phyloP scores from a whole-genome alignment of 2,113 vertebrate genomes.

The Oncorhynchus kisutch region DNA sequence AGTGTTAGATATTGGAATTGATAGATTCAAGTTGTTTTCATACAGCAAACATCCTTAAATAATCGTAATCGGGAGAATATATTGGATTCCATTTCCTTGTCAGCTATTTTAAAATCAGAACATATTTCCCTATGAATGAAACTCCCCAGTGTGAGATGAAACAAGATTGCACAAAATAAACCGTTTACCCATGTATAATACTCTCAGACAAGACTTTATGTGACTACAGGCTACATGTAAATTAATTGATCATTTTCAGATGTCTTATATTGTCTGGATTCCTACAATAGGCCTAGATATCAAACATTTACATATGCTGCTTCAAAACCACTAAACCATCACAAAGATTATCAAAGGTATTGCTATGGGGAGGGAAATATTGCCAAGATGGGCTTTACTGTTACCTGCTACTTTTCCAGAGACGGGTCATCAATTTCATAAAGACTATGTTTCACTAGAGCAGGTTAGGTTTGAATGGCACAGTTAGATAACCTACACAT shows the following conservation, averaged over 20 bases:
- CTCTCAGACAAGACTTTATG: neutral
- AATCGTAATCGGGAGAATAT: neutral
- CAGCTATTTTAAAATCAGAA: neutral
- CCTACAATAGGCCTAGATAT: too few species aligned
- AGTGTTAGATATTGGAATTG: neutral
- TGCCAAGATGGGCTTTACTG: too few species aligned
- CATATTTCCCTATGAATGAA: neutral
- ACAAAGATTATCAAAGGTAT: too few species aligned
- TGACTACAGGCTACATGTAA: too few species aligned
- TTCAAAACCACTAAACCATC: too few species aligned
- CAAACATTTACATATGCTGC: too few species aligned
- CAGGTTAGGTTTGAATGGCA: conserved; percentile 49
- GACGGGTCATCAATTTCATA: conserved; percentile 21
- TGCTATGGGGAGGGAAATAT: too few species aligned
- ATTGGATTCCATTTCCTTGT: neutral
- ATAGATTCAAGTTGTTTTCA: neutral
- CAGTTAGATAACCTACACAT: conserved; percentile 55
- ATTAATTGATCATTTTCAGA: too few species aligned
- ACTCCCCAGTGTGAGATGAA: neutral
- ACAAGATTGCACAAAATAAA: neutral
- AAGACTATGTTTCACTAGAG: conserved; percentile 23
- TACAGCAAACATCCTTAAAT: neutral
- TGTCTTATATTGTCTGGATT: too few species aligned
- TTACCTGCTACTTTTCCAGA: too few species aligned
- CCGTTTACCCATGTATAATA: neutral